phyloP scores from a whole-genome alignment of 2,888 invertebrate genomes.

The Mythimna vitellina region DNA sequence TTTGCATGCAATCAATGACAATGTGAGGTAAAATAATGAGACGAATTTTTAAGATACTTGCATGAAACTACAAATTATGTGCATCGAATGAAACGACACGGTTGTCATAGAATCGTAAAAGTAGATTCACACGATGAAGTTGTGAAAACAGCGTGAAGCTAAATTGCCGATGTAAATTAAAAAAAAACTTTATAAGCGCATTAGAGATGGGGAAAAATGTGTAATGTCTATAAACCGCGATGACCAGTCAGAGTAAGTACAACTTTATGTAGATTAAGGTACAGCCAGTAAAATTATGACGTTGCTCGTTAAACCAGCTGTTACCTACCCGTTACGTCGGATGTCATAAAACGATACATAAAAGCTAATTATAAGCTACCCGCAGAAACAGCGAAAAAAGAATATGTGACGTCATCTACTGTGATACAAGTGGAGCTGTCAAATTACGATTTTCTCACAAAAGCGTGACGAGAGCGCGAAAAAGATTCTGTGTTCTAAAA shows the following conservation, averaged over 20 bases:
- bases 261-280: conserved; percentile 68
- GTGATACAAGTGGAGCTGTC: conserved; percentile 58
- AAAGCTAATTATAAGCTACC: conserved; percentile 84
- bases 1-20: conserved; percentile 40
- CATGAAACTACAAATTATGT: conserved; percentile 42
- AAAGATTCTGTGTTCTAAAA: conserved; percentile 17
- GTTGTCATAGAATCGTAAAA: conserved; percentile 20
- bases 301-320: conserved; percentile 79
- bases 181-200: conserved; percentile 3
- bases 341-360: conserved; percentile 85
- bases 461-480: conserved; percentile 15
- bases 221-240: conserved; percentile 8
- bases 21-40: conserved; percentile 20
- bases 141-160: conserved; percentile 25
- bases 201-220: conserved; percentile 5
- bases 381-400: conserved; percentile 65
- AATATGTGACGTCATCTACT: conserved; percentile 62
- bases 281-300: conserved; percentile 79
- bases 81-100: conserved; percentile 27
- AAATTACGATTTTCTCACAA: conserved; percentile 41
- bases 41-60: conserved; percentile 35
- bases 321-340: conserved; percentile 79
- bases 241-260: conserved; percentile 34
- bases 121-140: conserved; percentile 24
- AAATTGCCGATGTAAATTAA: conserved; percentile 11